Evolutionary conservation across 2,797 vertebrate genomes (phyloP), one percentile per base, ranked within the genome.

Genomic region (Galago senegalensis): DNA sequence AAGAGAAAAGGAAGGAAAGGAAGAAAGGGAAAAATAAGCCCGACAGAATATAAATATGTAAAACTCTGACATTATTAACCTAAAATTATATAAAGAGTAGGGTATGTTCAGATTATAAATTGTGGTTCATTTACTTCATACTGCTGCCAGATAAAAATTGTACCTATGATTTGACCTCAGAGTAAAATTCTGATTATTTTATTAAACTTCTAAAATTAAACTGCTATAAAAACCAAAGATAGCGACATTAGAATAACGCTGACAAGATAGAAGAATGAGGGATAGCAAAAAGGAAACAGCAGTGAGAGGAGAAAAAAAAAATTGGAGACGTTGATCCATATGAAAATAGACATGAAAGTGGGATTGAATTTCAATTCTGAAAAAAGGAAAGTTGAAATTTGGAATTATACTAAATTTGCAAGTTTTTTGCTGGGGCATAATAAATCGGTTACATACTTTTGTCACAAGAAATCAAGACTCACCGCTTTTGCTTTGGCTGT

Each of bases 21-120:
- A 70, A 87, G 31, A n/a, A 85, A 88, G 58, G 67, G 27, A 6
- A 23, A 76, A 80, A 85, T 76, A 88, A 83, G 17, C 49, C 20
- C 20, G n/a, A 89, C 0, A 75, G 20, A 93, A 85, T 72, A 85
- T 70, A 81, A 87, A 82, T 95, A 82, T 53, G 49, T 82, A 90
- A 96, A 92, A 93, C 84, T 43, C 46, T 91, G 81, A 87, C 58
- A 82, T 58, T 40, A 86, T 70, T 72, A 83, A 89, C 27, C 25
- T 92, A 84, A 93, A 96, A 87, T 67, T 93, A 94, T 89, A 93
- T 23, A 92, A 96, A 97, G 61, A 87, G 67, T n/a, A 73, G 37
- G 70, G 27, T 84, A 73, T 88, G 37, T 60, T 97, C 63, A 93
- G 20, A 83, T 60, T 87, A 2, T 72, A 89, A 77, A 16, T 84